A percentile compares a stretch with the other conserved stretches of the same genome.
These are phyloP conservation scores for Motacilla tschutschensis DNA, from an alignment of 2,113 vertebrate species.

Conservation along the genomic window DNA sequence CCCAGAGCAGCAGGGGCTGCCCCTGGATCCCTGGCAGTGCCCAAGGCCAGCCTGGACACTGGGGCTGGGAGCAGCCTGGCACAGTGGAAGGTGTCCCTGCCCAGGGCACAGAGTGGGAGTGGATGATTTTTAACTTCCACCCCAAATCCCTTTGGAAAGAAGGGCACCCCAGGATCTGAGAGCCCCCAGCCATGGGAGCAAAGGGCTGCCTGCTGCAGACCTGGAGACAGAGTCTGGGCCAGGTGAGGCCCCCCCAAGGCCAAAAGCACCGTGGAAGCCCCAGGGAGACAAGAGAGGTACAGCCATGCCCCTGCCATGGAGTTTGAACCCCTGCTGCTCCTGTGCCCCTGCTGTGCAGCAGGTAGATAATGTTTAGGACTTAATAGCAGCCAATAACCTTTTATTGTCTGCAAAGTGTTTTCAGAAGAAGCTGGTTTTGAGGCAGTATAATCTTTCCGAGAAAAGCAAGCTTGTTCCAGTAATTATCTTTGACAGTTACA, in stretches of 20 bases:
- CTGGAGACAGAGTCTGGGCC: not conserved
- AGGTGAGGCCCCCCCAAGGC: not conserved
- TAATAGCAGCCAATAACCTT: constrained; percentile 24
- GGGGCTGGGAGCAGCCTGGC: not conserved
- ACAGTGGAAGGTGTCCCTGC: not conserved
- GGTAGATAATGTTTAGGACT: not conserved
- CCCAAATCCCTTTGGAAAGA: not conserved
- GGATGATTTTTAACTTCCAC: fast-evolving
- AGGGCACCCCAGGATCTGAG: not conserved
- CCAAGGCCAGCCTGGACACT: not conserved
- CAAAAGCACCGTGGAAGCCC: fast-evolving
- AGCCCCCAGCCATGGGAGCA: fast-evolving
- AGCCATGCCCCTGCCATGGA: not conserved
- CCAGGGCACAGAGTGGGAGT: fast-evolving
- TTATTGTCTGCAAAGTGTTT: constrained; percentile 17
- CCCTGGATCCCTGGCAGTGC: not conserved
- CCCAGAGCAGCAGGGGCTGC: not conserved
- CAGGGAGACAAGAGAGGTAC: not conserved
- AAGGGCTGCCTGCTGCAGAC: not conserved
- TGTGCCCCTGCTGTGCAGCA: not conserved
- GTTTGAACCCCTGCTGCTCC: not conserved
- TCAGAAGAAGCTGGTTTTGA: constrained; percentile 13
- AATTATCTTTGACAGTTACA: constrained; percentile 25
- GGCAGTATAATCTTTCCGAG: not conserved
- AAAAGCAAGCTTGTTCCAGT: not conserved